Evolutionary conservation across 2,113 vertebrate species (phyloP).

Genomic region (Hystrix brachyura): DNA sequence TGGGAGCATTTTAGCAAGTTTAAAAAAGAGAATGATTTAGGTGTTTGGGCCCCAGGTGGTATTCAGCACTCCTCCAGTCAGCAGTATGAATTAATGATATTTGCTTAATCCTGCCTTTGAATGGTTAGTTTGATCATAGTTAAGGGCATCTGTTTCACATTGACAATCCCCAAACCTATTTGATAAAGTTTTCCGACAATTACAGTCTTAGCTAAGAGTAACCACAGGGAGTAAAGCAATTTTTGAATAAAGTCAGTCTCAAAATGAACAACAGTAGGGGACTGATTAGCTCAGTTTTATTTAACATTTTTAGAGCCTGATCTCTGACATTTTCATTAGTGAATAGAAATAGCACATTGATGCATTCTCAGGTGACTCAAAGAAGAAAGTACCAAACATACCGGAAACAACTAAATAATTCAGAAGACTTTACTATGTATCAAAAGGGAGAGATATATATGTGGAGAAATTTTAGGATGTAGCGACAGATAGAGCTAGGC

Average conservation of each 20-base stretch:
- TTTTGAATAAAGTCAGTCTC: slow-evolving; percentile 66
- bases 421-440: neutral
- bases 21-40: neutral
- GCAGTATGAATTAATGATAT: slow-evolving; percentile 39
- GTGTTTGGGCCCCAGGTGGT: neutral
- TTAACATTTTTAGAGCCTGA: slow-evolving; percentile 72
- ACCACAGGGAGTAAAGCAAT: slow-evolving; percentile 53
- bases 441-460: slow-evolving; percentile 13
- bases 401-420: slow-evolving; percentile 46
- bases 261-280: slow-evolving; percentile 76
- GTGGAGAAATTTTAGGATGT: neutral
- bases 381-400: neutral
- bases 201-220: slow-evolving; percentile 69
- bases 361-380: slow-evolving; percentile 47
- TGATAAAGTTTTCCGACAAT: slow-evolving; percentile 80
- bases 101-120: slow-evolving; percentile 65
- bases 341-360: slow-evolving; percentile 56
- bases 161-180: slow-evolving; percentile 60
- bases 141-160: slow-evolving; percentile 54
- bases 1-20: neutral
- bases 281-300: slow-evolving; percentile 77
- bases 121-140: slow-evolving; percentile 57
- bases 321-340: slow-evolving; percentile 80
- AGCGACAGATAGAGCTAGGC: neutral
- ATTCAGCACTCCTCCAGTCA: slow-evolving; percentile 1